Conservation (phyloP, 1,140 invertebrate species). For the Amyelois transitella region DNA sequence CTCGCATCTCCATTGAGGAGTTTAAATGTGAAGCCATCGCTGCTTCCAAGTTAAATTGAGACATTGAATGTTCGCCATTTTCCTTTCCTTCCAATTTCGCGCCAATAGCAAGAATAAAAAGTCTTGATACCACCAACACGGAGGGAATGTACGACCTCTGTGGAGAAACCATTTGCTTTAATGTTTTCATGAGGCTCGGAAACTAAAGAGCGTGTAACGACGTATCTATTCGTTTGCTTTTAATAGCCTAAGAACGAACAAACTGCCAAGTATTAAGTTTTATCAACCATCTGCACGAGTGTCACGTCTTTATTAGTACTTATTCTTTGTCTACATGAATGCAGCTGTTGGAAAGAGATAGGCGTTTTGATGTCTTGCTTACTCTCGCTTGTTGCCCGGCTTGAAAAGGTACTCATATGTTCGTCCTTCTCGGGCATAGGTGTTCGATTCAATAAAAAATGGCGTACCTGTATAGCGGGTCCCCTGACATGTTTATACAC, state of each 20-base stretch:
- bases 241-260: constrained; percentile 62
- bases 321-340: constrained; percentile 68
- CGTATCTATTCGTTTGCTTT: constrained; percentile 64
- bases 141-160: constrained; percentile 51
- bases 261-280: constrained; percentile 68
- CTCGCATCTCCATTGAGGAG: constrained; percentile 30
- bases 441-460: constrained; percentile 69
- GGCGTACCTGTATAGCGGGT: constrained; percentile 54
- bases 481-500: constrained; percentile 64
- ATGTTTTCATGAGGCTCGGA: constrained; percentile 64
- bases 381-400: constrained; percentile 30
- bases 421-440: constrained; percentile 56
- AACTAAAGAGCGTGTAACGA: constrained; percentile 67
- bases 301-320: constrained; percentile 72
- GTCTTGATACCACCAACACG: constrained; percentile 55
- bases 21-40: constrained; percentile 40
- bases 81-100: constrained; percentile 57
- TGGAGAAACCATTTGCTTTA: constrained; percentile 58
- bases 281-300: constrained; percentile 70
- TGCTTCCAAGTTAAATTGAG: constrained; percentile 54
- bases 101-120: constrained; percentile 62
- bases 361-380: constrained; percentile 36
- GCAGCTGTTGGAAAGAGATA: constrained; percentile 37
- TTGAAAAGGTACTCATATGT: constrained; percentile 38
- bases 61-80: constrained; percentile 65